Evolutionary conservation across 2,113 vertebrate species (phyloP).

Genomic region (Ochotona curzoniae): DNA sequence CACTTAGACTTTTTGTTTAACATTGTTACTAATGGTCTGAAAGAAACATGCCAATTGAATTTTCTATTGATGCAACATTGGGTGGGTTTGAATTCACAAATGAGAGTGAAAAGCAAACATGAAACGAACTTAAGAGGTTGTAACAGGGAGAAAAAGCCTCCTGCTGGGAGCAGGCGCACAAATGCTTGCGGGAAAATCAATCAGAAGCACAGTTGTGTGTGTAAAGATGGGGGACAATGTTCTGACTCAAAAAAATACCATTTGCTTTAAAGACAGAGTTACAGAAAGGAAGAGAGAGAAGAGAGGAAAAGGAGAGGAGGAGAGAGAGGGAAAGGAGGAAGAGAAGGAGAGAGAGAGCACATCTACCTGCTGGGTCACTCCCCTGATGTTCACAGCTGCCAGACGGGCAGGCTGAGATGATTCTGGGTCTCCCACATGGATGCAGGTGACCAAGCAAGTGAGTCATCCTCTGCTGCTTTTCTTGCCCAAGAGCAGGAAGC

Average conservation of each 20-base stretch:
- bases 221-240: not conserved
- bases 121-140: not conserved
- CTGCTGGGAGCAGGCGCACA: not conserved
- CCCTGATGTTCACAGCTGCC: too few species aligned
- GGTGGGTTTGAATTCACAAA: not conserved
- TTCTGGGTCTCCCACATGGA: too few species aligned
- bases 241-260: not conserved
- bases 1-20: not conserved
- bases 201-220: not conserved
- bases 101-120: not conserved
- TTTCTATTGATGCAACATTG: not conserved
- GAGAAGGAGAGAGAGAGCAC: too few species aligned
- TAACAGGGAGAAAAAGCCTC: not conserved
- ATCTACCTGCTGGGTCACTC: too few species aligned
- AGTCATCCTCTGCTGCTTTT: too few species aligned
- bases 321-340: too few species aligned
- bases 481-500: too few species aligned
- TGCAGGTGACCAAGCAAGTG: too few species aligned
- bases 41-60: slow-evolving; percentile 42
- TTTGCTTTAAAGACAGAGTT: too few species aligned
- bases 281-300: too few species aligned
- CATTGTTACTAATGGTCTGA: not conserved
- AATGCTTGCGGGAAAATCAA: not conserved
- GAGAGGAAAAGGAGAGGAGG: too few species aligned
- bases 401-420: too few species aligned